Evolutionary conservation across 2,797 vertebrate genomes (phyloP).

Genomic region (Dendrocincla fuliginosa): DNA sequence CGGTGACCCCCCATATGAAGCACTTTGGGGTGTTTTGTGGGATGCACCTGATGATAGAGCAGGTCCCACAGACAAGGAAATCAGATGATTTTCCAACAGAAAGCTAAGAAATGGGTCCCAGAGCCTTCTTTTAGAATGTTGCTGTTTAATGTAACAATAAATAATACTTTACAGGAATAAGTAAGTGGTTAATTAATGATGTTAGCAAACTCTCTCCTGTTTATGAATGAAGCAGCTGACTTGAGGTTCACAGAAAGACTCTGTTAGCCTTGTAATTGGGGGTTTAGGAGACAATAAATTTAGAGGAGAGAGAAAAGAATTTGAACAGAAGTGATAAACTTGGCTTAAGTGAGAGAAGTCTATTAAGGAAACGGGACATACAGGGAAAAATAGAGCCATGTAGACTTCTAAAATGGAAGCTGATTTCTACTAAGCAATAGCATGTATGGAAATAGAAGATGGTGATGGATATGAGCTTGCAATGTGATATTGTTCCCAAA

Average conservation of each 20-base stretch:
- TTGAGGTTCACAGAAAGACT: not conserved
- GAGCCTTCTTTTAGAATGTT: not conserved
- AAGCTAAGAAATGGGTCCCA: not conserved
- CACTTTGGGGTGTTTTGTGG: not conserved
- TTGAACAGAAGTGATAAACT: not conserved
- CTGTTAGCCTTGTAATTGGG: not conserved
- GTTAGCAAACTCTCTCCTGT: not conserved
- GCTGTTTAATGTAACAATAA: not conserved
- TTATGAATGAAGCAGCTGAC: not conserved
- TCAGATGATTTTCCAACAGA: not conserved
- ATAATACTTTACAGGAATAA: not conserved
- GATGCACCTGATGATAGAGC: not conserved
- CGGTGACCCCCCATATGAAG: fast-evolving
- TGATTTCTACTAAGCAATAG: not conserved
- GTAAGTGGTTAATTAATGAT: not conserved
- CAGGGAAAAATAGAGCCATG: not conserved
- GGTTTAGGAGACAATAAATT: not conserved
- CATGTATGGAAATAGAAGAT: not conserved
- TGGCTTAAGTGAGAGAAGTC: not conserved
- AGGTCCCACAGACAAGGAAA: not conserved
- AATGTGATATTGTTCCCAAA: conserved; percentile 56
- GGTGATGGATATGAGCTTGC: not conserved
- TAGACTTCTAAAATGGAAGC: not conserved
- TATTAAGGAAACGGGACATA: not conserved
- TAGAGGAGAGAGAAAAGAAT: not conserved